phyloP scores from a whole-genome alignment of 2,113 vertebrate species.

The Cavia porcellus region DNA sequence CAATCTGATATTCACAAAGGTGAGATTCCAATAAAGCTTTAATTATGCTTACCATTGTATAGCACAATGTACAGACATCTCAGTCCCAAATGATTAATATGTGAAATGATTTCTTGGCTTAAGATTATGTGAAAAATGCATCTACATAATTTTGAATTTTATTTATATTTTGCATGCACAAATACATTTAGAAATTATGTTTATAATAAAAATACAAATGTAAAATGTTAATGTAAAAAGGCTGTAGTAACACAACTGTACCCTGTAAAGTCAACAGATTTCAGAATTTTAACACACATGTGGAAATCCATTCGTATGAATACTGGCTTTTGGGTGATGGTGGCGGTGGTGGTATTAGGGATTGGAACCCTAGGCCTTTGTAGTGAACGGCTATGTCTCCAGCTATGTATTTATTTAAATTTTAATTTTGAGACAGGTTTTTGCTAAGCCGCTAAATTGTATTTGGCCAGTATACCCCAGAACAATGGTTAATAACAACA shows the following conservation, averaged over 20 bases:
- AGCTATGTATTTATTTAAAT: neutral
- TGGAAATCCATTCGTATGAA: constrained; percentile 32
- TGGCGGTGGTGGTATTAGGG: neutral
- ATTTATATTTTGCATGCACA: neutral
- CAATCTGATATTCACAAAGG: constrained; percentile 24
- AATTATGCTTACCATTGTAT: constrained; percentile 6
- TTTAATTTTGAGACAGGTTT: neutral
- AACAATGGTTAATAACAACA: neutral
- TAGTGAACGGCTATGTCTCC: neutral
- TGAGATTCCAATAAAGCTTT: constrained; percentile 53
- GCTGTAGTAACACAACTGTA: neutral
- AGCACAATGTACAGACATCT: constrained; percentile 42
- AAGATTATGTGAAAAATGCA: constrained; percentile 42
- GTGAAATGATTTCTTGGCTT: constrained; percentile 35
- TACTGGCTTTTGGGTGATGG: neutral
- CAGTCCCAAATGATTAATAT: constrained; percentile 4
- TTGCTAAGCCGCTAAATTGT: neutral
- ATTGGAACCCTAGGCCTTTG: neutral
- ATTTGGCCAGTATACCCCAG: neutral
- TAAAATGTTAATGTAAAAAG: constrained; percentile 54
- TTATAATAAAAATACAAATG: constrained; percentile 54
- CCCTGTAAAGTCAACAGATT: neutral
- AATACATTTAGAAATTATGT: constrained; percentile 8
- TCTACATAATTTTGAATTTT: constrained; percentile 52
- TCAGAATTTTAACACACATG: neutral